These are phyloP conservation scores for Coleophora deauratella DNA, from an alignment of 2,888 invertebrate genomes.

Conservation along the genomic window DNA sequence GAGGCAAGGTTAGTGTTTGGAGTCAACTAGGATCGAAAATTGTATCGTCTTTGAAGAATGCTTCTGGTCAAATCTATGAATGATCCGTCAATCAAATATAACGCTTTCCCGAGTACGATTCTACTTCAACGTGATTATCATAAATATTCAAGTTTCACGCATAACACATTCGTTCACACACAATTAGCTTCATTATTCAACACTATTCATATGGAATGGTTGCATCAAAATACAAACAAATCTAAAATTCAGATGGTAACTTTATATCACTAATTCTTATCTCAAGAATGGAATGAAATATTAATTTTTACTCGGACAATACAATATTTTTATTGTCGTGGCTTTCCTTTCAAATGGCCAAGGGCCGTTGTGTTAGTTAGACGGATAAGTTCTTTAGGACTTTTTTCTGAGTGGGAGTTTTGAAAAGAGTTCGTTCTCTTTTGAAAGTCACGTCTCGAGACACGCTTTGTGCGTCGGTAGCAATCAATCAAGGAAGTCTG, in stretches of 20 bases:
- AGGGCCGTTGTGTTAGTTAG: conserved; percentile 21
- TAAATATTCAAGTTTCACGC: conserved; percentile 57
- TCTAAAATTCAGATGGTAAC: conserved; percentile 65
- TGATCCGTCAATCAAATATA: conserved; percentile 32
- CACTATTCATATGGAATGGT: conserved; percentile 33
- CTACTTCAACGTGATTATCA: conserved; percentile 37
- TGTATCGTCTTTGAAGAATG: no score
- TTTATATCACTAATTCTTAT: conserved; percentile 57
- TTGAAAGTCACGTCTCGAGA: conserved; percentile 19
- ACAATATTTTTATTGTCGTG: conserved; percentile 60
- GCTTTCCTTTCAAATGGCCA: conserved; percentile 38
- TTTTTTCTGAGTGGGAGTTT: conserved; percentile 20
- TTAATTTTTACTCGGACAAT: conserved; percentile 54
- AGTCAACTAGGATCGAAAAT: no score
- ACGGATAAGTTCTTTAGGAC: conserved; percentile 19
- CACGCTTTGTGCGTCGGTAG: conserved; percentile 20
- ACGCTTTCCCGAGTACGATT: conserved; percentile 19
- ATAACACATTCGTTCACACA: conserved; percentile 54
- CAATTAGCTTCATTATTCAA: conserved; percentile 67
- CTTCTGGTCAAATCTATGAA: conserved; percentile 1
- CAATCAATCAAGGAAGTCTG: conserved; percentile 42
- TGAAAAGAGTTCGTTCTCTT: conserved; percentile 15
- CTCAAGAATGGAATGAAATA: conserved; percentile 53
- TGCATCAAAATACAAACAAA: conserved; percentile 48
- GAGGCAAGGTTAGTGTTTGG: no score